Evolutionary conservation across 2,888 invertebrate genomes (phyloP), one percentile per base, ranked within the genome.

Genomic region (Drosophila histrio): DNA sequence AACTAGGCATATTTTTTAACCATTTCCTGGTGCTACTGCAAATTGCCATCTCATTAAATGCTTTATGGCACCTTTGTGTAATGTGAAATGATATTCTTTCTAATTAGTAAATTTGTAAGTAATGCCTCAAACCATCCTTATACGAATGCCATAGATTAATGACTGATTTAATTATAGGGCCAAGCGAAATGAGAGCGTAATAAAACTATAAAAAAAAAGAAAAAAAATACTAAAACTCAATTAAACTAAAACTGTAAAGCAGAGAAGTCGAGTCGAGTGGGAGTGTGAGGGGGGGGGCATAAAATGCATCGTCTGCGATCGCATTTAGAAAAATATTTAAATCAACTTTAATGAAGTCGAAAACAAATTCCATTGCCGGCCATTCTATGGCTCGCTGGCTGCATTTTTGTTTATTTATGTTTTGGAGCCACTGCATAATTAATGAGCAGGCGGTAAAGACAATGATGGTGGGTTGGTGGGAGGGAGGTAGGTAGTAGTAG

Each of bases 271-370:
- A 30, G n/a, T n/a, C n/a, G n/a, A n/a, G n/a, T n/a, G n/a, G n/a
- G n/a, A n/a, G n/a, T n/a, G n/a, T 22, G 8, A 11, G 28, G 1
- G 17, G 30, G 7, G 11, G 13, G 17, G 17, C 11, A 52, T 54
- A 11, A 57, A 44, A 49, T 52, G 56, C 70, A 57, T 26, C 56
- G 54, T 28, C 46, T 38, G 41, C 22, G n/a, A 73, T 73, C 63
- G 63, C 83, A 79, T 71, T 72, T 65, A 64, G 54, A 63, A 61
- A 75, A 70, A 84, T 84, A 87, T 87, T 87, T 84, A 87, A 87
- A 82, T 70, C 62, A 70, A 81, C 72, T 87, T 81, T 82, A 81
- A 82, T 87, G 85, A 87, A 87, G 87, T 87, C 61, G 63, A 87
- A 72, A 78, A 76, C 64, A 81, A 78, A 87, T 87, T 87, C 81